Conservation (phyloP, 2,113 vertebrate genomes). For the Campylomormyrus numenius region DNA sequence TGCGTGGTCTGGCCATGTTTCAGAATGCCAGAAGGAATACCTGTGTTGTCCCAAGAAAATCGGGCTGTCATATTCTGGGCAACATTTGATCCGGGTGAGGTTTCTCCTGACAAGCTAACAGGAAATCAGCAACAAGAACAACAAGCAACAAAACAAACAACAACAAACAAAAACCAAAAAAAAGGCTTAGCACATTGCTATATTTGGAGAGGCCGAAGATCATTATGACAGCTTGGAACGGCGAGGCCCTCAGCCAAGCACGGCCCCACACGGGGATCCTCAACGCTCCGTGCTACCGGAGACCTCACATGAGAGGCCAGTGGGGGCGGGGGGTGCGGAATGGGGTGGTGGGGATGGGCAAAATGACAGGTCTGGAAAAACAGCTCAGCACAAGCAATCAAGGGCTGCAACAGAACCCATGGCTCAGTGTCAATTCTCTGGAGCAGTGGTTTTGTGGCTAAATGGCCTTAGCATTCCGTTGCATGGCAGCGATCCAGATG, state of each 20-base stretch:
- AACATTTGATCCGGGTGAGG: background rate
- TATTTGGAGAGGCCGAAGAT: background rate
- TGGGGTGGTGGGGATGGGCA: background rate
- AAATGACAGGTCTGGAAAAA: slow-evolving; percentile 4
- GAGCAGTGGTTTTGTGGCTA: background rate
- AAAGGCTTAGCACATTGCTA: background rate
- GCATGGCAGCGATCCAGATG: background rate
- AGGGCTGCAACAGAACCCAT: slow-evolving; percentile 6
- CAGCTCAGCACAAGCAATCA: slow-evolving; percentile 7
- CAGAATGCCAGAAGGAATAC: background rate
- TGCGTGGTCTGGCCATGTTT: background rate
- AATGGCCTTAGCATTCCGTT: background rate
- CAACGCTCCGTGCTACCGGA: background rate
- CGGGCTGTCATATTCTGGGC: background rate
- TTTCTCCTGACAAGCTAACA: background rate
- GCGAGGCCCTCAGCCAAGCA: background rate
- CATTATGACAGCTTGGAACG: background rate
- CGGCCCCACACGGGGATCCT: background rate
- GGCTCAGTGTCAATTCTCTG: background rate
- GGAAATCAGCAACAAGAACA: background rate
- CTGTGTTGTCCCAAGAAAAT: background rate
- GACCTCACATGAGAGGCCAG: background rate
- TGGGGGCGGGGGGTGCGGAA: background rate
- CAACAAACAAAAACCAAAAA: background rate
- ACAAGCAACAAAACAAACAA: background rate